These are phyloP conservation scores for Gambusia yucatana DNA, from an alignment of 2,797 vertebrate genomes.

Conservation along the genomic window DNA sequence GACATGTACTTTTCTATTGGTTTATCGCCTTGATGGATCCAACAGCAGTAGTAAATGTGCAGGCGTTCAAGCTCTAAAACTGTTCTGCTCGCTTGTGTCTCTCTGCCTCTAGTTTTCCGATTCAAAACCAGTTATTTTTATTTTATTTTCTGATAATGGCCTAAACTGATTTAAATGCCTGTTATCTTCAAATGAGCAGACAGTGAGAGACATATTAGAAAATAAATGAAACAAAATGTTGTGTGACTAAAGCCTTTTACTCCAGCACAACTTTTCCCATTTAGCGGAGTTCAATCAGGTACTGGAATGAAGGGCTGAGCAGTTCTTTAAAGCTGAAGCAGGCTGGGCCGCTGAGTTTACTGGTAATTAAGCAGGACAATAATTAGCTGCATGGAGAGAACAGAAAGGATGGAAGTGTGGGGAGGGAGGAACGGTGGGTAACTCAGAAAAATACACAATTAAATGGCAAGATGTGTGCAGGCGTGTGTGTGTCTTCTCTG, in stretches of 20 bases:
- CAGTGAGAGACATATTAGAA: slow-evolving; percentile 72
- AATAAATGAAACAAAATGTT: slow-evolving; percentile 73
- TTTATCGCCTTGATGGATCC: slow-evolving; percentile 76
- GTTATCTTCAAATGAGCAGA: slow-evolving; percentile 78
- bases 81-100: slow-evolving; percentile 33
- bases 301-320: slow-evolving; percentile 68
- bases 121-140: slow-evolving; percentile 61
- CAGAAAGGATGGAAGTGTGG: slow-evolving; percentile 15
- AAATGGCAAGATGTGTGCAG: slow-evolving; percentile 33
- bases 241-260: slow-evolving; percentile 73
- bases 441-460: slow-evolving; percentile 26
- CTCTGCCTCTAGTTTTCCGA: slow-evolving; percentile 48
- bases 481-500: slow-evolving; percentile 5
- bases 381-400: slow-evolving; percentile 71
- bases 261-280: slow-evolving; percentile 70
- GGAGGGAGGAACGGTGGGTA: slow-evolving; percentile 1
- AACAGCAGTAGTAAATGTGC: slow-evolving; percentile 41
- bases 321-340: slow-evolving; percentile 75
- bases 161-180: slow-evolving; percentile 73
- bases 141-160: slow-evolving; percentile 58
- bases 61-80: slow-evolving; percentile 37
- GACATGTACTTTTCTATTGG: slow-evolving; percentile 73
- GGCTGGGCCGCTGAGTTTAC: slow-evolving; percentile 64
- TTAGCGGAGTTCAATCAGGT: slow-evolving; percentile 77
- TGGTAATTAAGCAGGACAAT: slow-evolving; percentile 80